Evolutionary conservation across 2,888 invertebrate species (phyloP), one percentile per base, ranked within the genome.

Genomic region (Clanis bilineata): DNA sequence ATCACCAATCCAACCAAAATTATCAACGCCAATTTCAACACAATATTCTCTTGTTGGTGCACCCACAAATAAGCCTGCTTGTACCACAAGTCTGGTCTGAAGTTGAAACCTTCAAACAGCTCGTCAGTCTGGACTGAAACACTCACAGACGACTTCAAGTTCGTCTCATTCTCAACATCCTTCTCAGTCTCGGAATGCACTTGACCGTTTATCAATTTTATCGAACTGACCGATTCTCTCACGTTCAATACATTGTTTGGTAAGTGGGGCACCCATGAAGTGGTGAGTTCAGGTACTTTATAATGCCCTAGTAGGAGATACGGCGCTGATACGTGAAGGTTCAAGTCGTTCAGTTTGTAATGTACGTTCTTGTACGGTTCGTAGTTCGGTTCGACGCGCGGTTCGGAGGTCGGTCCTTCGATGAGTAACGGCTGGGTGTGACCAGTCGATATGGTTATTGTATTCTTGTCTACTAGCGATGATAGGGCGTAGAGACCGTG

Each of bases 401-500:
- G 67, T 25, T 83, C 85, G 12, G 79, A 70, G 0, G 77, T 69
- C 0, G 97, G 97, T 0, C 97, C 97, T 77, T 96, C 96, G 0
- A 97, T 82, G 10, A 97, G 88, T 60, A 96, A 91, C 0, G 95
- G 95, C 12, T 92, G 93, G 43, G 95, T 93, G 73, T 95, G 95
- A 2, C 95, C 94, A 3, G 95, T 94, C 0, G 95, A 94, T 83
- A 97, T 96, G 6, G 97, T 96, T 10, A 97, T 96, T 2, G 97
- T 96, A 68, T 96, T 95, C 74, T 98, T 97, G 90, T 99, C 98
- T 0, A 98, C 98, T 23, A 98, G 90, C 0, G 98, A 97, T 0
- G 98, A 97, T 58, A 99, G 86, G 0, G 99, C 99, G 86, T 98
- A 99, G 0, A 98, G 89, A 0, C 98, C 98, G 74, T 96, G 94